A percentile compares a stretch with the other conserved stretches of the same genome.
These are phyloP conservation scores for Creontiades dilutus DNA, from an alignment of 2,888 invertebrate species.

Conservation along the genomic window DNA sequence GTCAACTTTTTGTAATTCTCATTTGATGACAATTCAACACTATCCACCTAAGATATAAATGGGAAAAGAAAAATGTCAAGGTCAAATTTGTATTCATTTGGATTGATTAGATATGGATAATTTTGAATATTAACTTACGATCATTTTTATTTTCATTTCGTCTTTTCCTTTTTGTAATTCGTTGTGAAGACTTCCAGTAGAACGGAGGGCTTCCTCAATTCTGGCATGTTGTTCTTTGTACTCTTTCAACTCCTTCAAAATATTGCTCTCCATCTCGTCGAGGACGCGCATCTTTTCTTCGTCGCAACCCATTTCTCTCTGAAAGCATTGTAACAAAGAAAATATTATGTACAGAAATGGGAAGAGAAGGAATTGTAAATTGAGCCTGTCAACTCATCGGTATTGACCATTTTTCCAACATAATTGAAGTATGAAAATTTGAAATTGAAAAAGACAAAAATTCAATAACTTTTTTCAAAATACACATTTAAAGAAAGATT, in stretches of 20 bases:
- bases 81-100: too few relatives aligned
- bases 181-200: slow-evolving; percentile 73
- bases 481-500: too few relatives aligned
- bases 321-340: neutral
- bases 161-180: slow-evolving; percentile 73
- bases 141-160: slow-evolving; percentile 68
- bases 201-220: slow-evolving; percentile 74
- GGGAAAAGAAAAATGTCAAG: neutral
- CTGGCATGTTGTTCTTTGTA: slow-evolving; percentile 73
- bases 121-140: slow-evolving; percentile 37
- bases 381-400: too few relatives aligned
- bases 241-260: slow-evolving; percentile 70
- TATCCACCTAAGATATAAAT: neutral
- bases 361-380: too few relatives aligned
- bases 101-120: too few relatives aligned
- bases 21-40: too few relatives aligned
- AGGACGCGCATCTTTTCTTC: slow-evolving; percentile 69
- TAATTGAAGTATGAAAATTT: too few relatives aligned
- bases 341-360: too few relatives aligned
- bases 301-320: slow-evolving; percentile 64
- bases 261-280: slow-evolving; percentile 57
- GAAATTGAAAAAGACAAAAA: too few relatives aligned
- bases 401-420: too few relatives aligned
- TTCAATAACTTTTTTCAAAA: too few relatives aligned
- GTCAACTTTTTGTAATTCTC: too few relatives aligned